Evolutionary conservation across 1,140 invertebrate species (phyloP), one percentile per base, ranked within the genome.

Genomic region (Hylyphantes graminicola): DNA sequence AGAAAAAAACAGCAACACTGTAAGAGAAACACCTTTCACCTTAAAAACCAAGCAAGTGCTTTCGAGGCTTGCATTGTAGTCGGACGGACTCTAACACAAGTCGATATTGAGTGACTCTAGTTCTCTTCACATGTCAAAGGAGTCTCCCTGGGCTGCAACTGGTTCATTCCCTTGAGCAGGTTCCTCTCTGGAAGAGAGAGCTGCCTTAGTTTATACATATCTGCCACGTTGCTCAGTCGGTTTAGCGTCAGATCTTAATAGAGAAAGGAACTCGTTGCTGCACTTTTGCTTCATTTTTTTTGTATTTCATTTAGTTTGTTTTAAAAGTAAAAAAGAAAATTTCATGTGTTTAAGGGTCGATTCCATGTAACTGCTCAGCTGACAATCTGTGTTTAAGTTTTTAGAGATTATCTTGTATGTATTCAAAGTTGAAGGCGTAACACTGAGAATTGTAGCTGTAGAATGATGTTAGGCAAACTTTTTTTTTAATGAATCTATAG

Each of bases 211-310:
- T 54, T 35, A 83, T 74, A 83, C 80, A 83, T 83, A 83, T 83
- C 80, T 70, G 75, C 54, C 70, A 83, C 74, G 70, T 83, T 83
- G 80, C 80, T 83, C 80, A 83, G 80, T 72, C 68, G 74, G 80
- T 83, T 74, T 83, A 83, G 80, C 55, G 17, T 35, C 35, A 75
- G 74, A 65, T 74, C 19, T 72, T 70, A 73, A 72, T 54, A 12
- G 50, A 70, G 21, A 63, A 65, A 81, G 74, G 17, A 74, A 65
- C 67, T 35, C 35, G 54, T 74, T 83, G 19, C 67, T 83, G 80
- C 80, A 83, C 80, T 11, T 82, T 73, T 55, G 55, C 55, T 74
- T 80, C 59, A 7, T 57, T 59, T 74, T 53, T 51, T 74, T 50
- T 57, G n/a, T 57, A 35, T 70, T 57, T 74, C 72, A 59, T 57